Percentiles rank a stretch among this genome's conserved stretches.
phyloP scores from a whole-genome alignment of 2,113 vertebrate species.

The Crypturellus undulatus region DNA sequence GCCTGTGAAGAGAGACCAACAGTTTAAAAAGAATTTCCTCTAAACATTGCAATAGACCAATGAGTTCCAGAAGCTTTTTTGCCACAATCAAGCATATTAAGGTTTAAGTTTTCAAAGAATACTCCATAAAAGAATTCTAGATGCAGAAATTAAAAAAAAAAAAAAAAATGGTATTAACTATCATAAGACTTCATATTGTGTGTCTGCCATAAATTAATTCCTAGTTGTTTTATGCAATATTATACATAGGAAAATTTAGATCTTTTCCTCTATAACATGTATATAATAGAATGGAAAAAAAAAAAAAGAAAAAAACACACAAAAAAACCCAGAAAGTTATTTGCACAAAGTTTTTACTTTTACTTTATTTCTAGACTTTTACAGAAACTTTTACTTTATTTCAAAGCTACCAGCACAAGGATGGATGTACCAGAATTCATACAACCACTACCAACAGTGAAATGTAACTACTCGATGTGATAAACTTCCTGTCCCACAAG shows the following conservation, averaged over 20 bases:
- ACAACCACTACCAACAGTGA: rapidly evolving
- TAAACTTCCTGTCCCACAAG: not conserved
- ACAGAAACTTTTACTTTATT: not conserved
- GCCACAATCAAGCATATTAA: not conserved
- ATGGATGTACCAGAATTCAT: not conserved
- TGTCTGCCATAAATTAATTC: not conserved
- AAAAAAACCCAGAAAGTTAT: not conserved
- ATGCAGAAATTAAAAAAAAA: not conserved
- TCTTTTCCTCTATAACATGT: not conserved
- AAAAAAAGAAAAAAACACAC: not conserved
- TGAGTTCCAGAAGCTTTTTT: not conserved
- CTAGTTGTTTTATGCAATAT: not conserved
- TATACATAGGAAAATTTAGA: not conserved
- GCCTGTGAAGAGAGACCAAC: conserved; percentile 74
- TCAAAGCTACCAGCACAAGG: not conserved
- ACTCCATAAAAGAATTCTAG: rapidly evolving
- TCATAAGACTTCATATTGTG: not conserved
- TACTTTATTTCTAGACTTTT: not conserved
- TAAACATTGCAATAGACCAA: rapidly evolving
- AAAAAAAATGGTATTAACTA: not conserved
- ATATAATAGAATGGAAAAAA: not conserved
- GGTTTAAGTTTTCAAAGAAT: rapidly evolving
- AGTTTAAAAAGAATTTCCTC: not conserved
- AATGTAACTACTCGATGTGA: rapidly evolving
- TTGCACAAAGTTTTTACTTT: not conserved